Evolutionary conservation across 1,140 invertebrate genomes (phyloP), one percentile per base, ranked within the genome.

Genomic region (Hyphantria cunea): DNA sequence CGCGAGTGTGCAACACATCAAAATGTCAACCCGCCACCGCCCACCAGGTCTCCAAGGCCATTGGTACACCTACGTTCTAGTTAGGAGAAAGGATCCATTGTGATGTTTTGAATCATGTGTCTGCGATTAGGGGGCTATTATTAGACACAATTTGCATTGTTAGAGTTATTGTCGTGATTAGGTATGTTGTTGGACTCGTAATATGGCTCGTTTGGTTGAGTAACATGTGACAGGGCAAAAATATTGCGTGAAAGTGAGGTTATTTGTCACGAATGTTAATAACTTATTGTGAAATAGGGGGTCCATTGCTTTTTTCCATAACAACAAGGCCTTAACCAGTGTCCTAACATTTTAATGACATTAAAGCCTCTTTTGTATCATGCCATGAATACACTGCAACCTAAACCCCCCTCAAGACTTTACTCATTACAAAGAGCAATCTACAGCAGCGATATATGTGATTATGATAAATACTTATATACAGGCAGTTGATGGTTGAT

Each of bases 51-150:
- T 53, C 25, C 60, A 63, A 63, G 60, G 60, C 51, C 60, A 33
- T 48, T 31, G 8, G 41, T 54, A 60, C 72, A 73, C 80, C 82
- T 76, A 85, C 80, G 76, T 61, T 68, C 76, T 69, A 75, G 66
- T 78, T 78, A 67, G 69, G 73, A 77, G 78, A 83, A 80, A 83
- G 80, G 76, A 75, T 65, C 62, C 70, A 58, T 58, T 58, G 54
- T 58, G 54, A 48, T 44, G 8, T 12, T 47, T 47, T 58, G 54
- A 58, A 58, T 58, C 54, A 58, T 58, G 54, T 58, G 54, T 48
- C 54, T 58, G 44, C 54, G 44, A 58, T 58, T 58, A 42, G 45
- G 34, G n/a, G 17, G 56, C 53, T 64, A 66, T 64, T 66, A 70
- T 67, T 64, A 65, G 50, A 66, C 56, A 41, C 72, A 60, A 68